Evolutionary conservation across 30 jellyfish, hydroid and myxozoan species (phyloP).

Genomic region (Hydractinia symbiolongicarpus): DNA sequence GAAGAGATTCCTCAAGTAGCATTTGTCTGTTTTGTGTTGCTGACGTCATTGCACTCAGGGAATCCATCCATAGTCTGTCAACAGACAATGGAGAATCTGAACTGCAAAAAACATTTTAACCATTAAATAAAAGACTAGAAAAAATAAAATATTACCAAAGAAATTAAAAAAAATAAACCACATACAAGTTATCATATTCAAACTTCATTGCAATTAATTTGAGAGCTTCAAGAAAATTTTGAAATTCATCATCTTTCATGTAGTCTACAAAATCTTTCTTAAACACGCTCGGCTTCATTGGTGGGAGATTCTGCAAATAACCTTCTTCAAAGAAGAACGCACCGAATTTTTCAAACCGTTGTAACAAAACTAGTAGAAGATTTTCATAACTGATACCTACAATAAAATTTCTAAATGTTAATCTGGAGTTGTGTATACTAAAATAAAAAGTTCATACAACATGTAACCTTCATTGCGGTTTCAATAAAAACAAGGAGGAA

Average conservation of each 20-base stretch:
- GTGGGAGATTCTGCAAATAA: constrained; percentile 45
- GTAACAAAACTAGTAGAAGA: constrained; percentile 14
- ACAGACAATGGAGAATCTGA: constrained; percentile 36
- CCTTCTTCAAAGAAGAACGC: constrained; percentile 27
- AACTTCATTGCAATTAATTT: constrained; percentile 32
- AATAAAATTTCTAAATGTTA: background rate
- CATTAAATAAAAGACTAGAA: background rate
- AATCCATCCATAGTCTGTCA: constrained; percentile 91
- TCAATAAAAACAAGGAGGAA: too few relatives aligned
- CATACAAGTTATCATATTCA: constrained; percentile 41
- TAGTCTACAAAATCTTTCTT: constrained; percentile 43
- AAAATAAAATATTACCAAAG: background rate
- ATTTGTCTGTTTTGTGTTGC: constrained; percentile 38
- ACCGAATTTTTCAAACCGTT: constrained; percentile 59
- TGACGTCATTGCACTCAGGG: constrained; percentile 54
- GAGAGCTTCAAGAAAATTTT: constrained; percentile 33
- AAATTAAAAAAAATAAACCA: background rate
- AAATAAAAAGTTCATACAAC: too few relatives aligned
- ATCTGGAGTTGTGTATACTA: too few relatives aligned
- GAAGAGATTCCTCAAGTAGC: constrained; percentile 53
- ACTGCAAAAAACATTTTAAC: constrained; percentile 9
- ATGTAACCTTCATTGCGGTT: too few relatives aligned
- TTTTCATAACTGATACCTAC: background rate
- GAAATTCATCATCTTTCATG: constrained; percentile 47
- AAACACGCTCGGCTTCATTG: constrained; percentile 49